A percentile compares a stretch with the other conserved stretches of the same genome.
Conservation (phyloP, 2,888 invertebrate species). For the Spilosoma lubricipeda region DNA sequence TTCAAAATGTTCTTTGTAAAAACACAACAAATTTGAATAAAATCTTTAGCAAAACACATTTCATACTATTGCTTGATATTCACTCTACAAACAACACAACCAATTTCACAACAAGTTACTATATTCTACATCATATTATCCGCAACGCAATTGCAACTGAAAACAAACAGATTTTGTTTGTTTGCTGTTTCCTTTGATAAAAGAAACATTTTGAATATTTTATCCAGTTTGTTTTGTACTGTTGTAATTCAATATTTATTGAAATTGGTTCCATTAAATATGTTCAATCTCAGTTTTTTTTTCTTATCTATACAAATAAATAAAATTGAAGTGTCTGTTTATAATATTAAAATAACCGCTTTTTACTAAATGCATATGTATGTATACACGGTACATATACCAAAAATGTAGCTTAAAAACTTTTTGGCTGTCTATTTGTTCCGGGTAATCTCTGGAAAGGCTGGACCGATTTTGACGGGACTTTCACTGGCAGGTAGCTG, state of each 20-base stretch:
- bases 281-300: too few species aligned
- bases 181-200: conserved; percentile 1
- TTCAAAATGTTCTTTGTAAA: background rate
- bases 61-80: background rate
- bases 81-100: background rate
- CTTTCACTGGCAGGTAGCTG: too few species aligned
- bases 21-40: background rate
- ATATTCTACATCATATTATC: background rate
- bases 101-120: background rate
- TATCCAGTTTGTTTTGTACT: background rate
- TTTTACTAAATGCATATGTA: too few species aligned
- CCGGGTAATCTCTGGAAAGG: too few species aligned
- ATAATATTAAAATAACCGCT: too few species aligned
- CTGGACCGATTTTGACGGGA: too few species aligned
- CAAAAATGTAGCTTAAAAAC: too few species aligned
- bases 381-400: too few species aligned
- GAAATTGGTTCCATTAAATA: background rate
- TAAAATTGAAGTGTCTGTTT: too few species aligned
- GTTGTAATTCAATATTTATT: background rate
- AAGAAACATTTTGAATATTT: background rate
- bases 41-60: conserved; percentile 6
- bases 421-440: too few species aligned
- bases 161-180: background rate
- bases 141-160: background rate
- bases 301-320: too few species aligned